Conservation (phyloP, 2,113 vertebrate genomes). For the Syngnathoides biaculeatus region DNA sequence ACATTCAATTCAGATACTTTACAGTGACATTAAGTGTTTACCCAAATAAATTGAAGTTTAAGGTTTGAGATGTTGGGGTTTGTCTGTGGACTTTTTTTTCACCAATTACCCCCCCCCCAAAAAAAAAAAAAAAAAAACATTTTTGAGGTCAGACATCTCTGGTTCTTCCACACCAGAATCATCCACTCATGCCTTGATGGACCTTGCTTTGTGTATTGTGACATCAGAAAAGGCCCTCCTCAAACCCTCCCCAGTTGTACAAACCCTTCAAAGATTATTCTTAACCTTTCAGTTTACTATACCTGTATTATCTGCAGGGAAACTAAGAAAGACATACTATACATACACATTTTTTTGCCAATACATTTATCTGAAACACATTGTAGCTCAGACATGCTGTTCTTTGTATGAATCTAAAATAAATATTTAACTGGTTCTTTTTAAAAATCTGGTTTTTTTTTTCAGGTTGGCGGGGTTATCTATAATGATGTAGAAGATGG, state of each 20-base stretch:
- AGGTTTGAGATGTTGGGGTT: background rate
- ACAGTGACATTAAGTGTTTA: background rate
- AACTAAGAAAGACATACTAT: background rate
- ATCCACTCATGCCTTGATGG: no score
- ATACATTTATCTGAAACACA: background rate
- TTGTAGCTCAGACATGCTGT: background rate
- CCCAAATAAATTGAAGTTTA: background rate
- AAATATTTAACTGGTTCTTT: constrained; percentile 3
- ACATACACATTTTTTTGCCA: background rate
- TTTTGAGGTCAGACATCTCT: no score
- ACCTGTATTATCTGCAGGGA: background rate
- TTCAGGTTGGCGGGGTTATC: background rate
- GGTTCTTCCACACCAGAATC: no score
- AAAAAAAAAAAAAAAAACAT: no score
- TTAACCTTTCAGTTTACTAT: background rate
- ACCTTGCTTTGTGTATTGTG: no score
- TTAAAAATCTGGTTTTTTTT: background rate
- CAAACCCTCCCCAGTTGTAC: no score
- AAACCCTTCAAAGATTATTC: no score
- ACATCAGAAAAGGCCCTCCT: no score
- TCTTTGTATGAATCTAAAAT: constrained; percentile 11
- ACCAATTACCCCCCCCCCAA: no score
- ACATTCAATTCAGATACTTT: background rate
- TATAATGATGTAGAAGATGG: constrained; percentile 20
- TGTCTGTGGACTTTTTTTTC: background rate